Base-by-base conservation (phyloP, 2,113 vertebrate genomes). In the Neomonachus schauinslandi region DNA sequence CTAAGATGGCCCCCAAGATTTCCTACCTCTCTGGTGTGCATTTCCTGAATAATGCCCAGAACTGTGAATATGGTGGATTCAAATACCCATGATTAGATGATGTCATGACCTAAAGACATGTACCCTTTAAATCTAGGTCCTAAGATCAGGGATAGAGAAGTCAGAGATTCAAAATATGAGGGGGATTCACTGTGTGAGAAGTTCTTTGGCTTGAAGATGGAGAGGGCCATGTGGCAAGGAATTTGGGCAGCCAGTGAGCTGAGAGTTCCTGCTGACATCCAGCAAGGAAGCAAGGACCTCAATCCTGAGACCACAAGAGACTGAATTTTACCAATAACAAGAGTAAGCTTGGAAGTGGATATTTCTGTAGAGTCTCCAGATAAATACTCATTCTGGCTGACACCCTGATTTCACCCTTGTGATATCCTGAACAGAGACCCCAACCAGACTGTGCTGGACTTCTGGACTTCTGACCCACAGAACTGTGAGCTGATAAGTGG, bases 381-480 rank as follows among this genome's bases (percentile, higher is more conserved):
- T 5, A 90, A 71, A 59, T 84, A 12, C 10, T 72, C 7, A 72
- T 77, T 61, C 7, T 63, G 63, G 9, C 65, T 18, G 3, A 61
- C 42, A 69, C 16, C 28, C 67, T 42, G 72, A 53, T 85, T 80
- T 81, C 21, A 94, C n/a, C 28, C 65, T 92, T 42, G 15, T 33
- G 18, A 36, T 74, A 46, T 10, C 74, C 42, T 53, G 11, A 92
- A 36, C 42, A 94, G 42, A 89, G 42, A 77, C 26, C 65, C 6
- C 15, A 63, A 51, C 12, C 76, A 46, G 3, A 39, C 19, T 1
- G 13, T 36, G 4, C 53, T 72, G 59, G 19, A 87, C 61, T 91
- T 96, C 67, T 92, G 87, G 26, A 85, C 65, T 92, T 95, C 76
- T 89, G 85, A 89, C 80, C 49, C 53, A 19, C 26, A 69, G n/a